A percentile compares a stretch with the other conserved stretches of the same genome.
phyloP scores from a whole-genome alignment of 2,888 invertebrate genomes.

The Idaea biselata region DNA sequence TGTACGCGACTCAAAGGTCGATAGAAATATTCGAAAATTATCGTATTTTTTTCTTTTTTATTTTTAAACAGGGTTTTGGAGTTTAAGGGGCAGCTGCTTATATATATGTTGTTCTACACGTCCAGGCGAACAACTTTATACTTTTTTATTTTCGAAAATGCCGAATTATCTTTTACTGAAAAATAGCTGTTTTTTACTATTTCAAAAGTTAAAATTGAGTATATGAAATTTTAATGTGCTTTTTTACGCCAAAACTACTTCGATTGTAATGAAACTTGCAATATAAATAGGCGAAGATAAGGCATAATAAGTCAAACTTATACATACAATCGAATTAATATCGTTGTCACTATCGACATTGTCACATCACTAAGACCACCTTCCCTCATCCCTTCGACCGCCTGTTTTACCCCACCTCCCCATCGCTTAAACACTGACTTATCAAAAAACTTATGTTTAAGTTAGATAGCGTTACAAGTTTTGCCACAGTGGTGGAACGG shows the following conservation, averaged over 20 bases:
- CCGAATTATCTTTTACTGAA: too few species aligned
- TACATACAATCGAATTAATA: slow-evolving; percentile 2
- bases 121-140: too few species aligned
- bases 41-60: neutral
- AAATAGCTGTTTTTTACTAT: too few species aligned
- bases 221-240: too few species aligned
- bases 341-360: slow-evolving; percentile 31
- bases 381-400: slow-evolving; percentile 61
- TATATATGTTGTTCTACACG: too few species aligned
- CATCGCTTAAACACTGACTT: slow-evolving; percentile 78
- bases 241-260: too few species aligned
- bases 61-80: slow-evolving; percentile 2
- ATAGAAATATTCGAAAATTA: slow-evolving; percentile 24
- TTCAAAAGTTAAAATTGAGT: too few species aligned
- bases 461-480: slow-evolving; percentile 70
- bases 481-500: slow-evolving; percentile 44
- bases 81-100: too few species aligned
- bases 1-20: slow-evolving; percentile 38
- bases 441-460: slow-evolving; percentile 80
- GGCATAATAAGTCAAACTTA: too few species aligned
- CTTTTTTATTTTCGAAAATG: too few species aligned
- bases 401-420: slow-evolving; percentile 70
- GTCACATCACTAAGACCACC: slow-evolving; percentile 45
- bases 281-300: too few species aligned
- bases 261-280: too few species aligned